Evolutionary conservation across 2,797 vertebrate genomes (phyloP), one percentile per base, ranked within the genome.

Genomic region (Anomalospiza imberbis): DNA sequence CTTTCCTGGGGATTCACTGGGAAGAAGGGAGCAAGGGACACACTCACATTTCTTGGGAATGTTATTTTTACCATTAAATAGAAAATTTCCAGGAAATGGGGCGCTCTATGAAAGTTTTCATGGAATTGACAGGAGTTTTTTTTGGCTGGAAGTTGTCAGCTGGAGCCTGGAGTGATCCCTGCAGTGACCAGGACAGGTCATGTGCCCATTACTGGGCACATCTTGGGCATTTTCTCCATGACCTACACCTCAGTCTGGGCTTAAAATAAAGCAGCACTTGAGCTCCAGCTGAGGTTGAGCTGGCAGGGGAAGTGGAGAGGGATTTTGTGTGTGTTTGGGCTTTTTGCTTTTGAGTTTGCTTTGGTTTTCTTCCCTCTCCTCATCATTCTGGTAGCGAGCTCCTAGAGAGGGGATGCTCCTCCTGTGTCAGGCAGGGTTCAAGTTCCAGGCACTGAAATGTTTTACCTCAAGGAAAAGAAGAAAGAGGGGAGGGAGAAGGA

Each of bases 401-500:
- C 84, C 88, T 44, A 10, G 58, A 32, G 68, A 13, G 48, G 84
- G 91, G 78, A 42, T 31, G 32, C 74, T 26, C 36, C 36, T 47
- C 51, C 65, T 86, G 71, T 91, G 55, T 81, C 19, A 44, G 48
- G 66, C 85, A 61, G 90, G 34, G 61, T 48, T 75, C 91, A 90
- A 90, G 18, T 92, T 94, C 86, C 93, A 88, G 74, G 88, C 88
- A 92, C 96, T 94, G 96, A 98, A 97, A 95, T 93, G 92, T 94
- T 98, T 84, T 97, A 97, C 97, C 97, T 98, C 96, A 95, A 87
- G 80, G 80, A 87, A 82, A 88, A 40, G 4, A 11, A 77, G 61
- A 80, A 81, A 63, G 50, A 85, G 75, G 32, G 34, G 36, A 85
- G 31, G 32, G 32, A 72, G 45, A 34, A 40, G 16, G 11, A 48